Percentiles rank a stretch among this genome's conserved stretches.
These are phyloP conservation scores for Caenorhabditis sinica DNA, from an alignment of 2,888 invertebrate species.

Conservation along the genomic window DNA sequence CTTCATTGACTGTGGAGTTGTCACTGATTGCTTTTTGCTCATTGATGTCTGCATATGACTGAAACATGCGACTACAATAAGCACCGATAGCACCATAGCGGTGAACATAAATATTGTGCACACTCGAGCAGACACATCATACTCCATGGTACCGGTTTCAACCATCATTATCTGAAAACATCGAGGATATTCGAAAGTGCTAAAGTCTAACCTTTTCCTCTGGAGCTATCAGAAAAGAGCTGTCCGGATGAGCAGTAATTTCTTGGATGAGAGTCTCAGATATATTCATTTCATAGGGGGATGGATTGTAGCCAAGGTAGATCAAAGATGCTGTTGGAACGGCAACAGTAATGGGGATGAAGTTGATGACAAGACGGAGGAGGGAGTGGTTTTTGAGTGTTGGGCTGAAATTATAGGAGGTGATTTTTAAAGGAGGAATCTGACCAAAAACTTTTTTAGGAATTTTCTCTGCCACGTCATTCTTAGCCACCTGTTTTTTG, in stretches of 20 bases:
- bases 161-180: neutral
- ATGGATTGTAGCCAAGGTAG: slow-evolving; percentile 30
- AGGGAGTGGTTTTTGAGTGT: slow-evolving; percentile 22
- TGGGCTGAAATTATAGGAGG: no score
- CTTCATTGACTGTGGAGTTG: slow-evolving; percentile 16
- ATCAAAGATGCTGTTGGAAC: slow-evolving; percentile 21
- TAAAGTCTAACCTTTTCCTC: slow-evolving; percentile 36
- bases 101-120: slow-evolving; percentile 50
- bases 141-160: slow-evolving; percentile 14
- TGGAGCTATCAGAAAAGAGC: slow-evolving; percentile 42
- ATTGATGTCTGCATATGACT: slow-evolving; percentile 12
- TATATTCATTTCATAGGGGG: slow-evolving; percentile 29
- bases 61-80: slow-evolving; percentile 26
- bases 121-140: slow-evolving; percentile 21
- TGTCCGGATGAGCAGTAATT: slow-evolving; percentile 28
- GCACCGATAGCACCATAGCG: slow-evolving; percentile 24
- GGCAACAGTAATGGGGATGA: slow-evolving; percentile 21
- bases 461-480: no score
- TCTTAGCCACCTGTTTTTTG: no score
- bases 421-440: no score
- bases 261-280: slow-evolving; percentile 30
- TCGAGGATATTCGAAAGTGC: neutral
- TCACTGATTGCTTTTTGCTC: slow-evolving; percentile 26
- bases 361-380: slow-evolving; percentile 22
- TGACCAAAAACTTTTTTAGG: no score